These are phyloP conservation scores for Eciton burchellii DNA, from an alignment of 1,140 invertebrate species.

Conservation along the genomic window DNA sequence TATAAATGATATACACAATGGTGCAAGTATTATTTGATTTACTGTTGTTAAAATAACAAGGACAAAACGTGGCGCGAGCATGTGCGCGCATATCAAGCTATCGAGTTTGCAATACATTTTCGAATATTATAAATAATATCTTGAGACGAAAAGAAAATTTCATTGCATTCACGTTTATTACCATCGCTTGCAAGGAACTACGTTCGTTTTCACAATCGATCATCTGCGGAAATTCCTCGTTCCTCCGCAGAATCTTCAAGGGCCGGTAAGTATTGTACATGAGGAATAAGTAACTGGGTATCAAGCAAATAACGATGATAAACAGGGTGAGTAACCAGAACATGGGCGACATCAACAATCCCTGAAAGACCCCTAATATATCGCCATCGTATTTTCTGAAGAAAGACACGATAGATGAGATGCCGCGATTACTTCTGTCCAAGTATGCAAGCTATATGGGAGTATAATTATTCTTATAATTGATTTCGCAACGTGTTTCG, in stretches of 20 bases:
- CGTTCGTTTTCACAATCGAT: slow-evolving; percentile 13
- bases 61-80: background rate
- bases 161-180: slow-evolving; percentile 8
- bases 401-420: slow-evolving; percentile 5
- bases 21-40: background rate
- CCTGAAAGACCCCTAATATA: slow-evolving; percentile 88
- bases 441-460: slow-evolving; percentile 12
- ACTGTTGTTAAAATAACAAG: background rate
- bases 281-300: slow-evolving; percentile 87
- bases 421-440: slow-evolving; percentile 35
- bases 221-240: slow-evolving; percentile 58
- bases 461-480: slow-evolving; percentile 52
- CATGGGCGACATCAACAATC: slow-evolving; percentile 86
- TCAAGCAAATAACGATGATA: slow-evolving; percentile 86
- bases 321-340: slow-evolving; percentile 88
- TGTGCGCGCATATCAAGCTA: background rate
- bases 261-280: slow-evolving; percentile 74
- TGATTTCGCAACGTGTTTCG: background rate
- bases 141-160: background rate
- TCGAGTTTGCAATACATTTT: background rate
- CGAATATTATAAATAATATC: background rate
- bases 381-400: slow-evolving; percentile 87
- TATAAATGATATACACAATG: slow-evolving; percentile 35
- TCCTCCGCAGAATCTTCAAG: slow-evolving; percentile 61
- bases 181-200: background rate